Percentiles rank a stretch among this genome's conserved stretches.
phyloP scores from a whole-genome alignment of 2,888 invertebrate species.

The Encarsia formosa region DNA sequence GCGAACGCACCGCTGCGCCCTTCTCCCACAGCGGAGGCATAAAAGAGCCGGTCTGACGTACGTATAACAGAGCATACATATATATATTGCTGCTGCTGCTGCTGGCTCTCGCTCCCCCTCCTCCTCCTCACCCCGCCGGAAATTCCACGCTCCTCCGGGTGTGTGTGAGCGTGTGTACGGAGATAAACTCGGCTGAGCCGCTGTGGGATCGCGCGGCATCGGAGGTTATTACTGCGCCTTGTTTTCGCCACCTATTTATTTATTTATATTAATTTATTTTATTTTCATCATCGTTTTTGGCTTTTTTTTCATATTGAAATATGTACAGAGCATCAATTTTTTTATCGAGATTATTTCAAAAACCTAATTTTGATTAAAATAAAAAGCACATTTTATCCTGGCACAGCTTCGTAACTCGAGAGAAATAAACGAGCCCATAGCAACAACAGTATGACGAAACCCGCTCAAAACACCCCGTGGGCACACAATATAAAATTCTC shows the following conservation, averaged over 20 bases:
- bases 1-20: background rate
- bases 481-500: no score
- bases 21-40: no score
- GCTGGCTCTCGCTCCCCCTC: background rate
- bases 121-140: conserved; percentile 12
- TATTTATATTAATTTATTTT: conserved; percentile 5
- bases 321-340: no score
- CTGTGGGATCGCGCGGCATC: background rate
- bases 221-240: background rate
- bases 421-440: no score
- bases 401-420: no score
- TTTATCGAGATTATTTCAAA: no score
- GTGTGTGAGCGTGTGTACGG: conserved; percentile 13
- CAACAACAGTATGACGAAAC: no score
- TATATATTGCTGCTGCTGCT: background rate
- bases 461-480: no score
- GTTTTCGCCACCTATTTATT: background rate
- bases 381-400: no score
- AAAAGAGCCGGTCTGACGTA: background rate
- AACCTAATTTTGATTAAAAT: no score
- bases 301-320: no score
- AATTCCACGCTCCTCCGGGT: conserved; percentile 14
- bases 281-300: conserved; percentile 8
- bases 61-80: background rate
- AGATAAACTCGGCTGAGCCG: conserved; percentile 19